phyloP scores from a whole-genome alignment of 2,888 invertebrate species.

The Diarsia dahlii region DNA sequence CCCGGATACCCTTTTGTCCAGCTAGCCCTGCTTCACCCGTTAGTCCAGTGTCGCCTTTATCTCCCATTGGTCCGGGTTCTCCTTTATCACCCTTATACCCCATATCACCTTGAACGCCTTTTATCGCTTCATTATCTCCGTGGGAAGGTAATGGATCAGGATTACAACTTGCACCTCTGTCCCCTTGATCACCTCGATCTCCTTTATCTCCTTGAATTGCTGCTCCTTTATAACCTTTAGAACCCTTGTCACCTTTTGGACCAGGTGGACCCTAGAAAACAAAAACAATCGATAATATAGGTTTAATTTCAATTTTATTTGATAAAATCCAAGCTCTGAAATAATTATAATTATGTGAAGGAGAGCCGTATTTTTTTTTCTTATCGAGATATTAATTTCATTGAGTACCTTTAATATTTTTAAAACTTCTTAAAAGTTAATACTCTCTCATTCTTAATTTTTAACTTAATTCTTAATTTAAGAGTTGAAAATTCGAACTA shows the following conservation, averaged over 20 bases:
- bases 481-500: conserved; percentile 56
- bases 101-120: conserved; percentile 86
- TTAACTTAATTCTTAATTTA: background rate
- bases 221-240: conserved; percentile 91
- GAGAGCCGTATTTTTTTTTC: background rate
- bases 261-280: conserved; percentile 92
- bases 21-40: conserved; percentile 93
- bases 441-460: too few relatives aligned
- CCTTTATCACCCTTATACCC: conserved; percentile 92
- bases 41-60: conserved; percentile 93
- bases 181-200: conserved; percentile 90
- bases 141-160: conserved; percentile 72
- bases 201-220: conserved; percentile 91
- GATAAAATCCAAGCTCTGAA: background rate
- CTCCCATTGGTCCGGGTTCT: conserved; percentile 91
- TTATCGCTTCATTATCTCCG: conserved; percentile 84
- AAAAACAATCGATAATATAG: background rate
- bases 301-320: background rate
- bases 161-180: conserved; percentile 86
- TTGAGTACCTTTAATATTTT: background rate
- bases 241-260: conserved; percentile 92
- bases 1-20: conserved; percentile 93
- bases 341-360: background rate
- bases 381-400: background rate
- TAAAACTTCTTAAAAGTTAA: background rate